phyloP scores from a whole-genome alignment of 2,797 vertebrate species.

The Acestrorhynchus altus region DNA sequence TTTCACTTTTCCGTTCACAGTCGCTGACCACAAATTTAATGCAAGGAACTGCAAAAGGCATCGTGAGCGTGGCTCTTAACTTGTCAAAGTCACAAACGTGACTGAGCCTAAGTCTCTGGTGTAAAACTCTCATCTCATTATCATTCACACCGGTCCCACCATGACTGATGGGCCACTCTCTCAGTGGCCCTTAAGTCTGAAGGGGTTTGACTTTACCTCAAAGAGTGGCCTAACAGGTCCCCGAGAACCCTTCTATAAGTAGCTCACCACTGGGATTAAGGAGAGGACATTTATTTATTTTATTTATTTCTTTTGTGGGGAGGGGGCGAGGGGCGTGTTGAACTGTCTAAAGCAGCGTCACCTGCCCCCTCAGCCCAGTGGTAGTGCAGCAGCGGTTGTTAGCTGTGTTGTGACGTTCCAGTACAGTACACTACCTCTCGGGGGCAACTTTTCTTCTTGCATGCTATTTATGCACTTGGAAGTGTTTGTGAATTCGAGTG shows the following conservation, averaged over 20 bases:
- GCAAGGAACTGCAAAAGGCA: conserved; percentile 5
- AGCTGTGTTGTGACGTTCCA: conserved; percentile 76
- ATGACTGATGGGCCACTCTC: conserved; percentile 42
- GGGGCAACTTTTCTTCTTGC: conserved; percentile 72
- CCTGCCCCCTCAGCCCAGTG: conserved; percentile 44
- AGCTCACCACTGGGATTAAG: not conserved
- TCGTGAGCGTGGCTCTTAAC: conserved; percentile 29
- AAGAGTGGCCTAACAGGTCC: conserved; percentile 35
- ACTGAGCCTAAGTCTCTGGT: conserved; percentile 44
- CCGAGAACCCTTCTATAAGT: conserved; percentile 36
- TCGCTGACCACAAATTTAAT: conserved; percentile 29
- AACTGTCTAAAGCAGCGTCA: not conserved
- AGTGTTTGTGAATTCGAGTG: conserved; percentile 86
- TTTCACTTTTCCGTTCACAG: conserved; percentile 36
- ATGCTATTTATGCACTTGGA: conserved; percentile 82
- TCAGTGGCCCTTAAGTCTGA: conserved; percentile 37
- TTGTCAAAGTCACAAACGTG: conserved; percentile 41
- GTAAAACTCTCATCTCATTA: conserved; percentile 48
- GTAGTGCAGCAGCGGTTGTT: conserved; percentile 65
- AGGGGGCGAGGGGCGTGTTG: no score
- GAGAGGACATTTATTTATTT: not conserved
- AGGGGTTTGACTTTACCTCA: conserved; percentile 43
- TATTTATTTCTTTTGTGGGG: not conserved
- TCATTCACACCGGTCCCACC: conserved; percentile 39
- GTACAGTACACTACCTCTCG: conserved; percentile 72